Percentiles rank a stretch among this genome's conserved stretches.
Evolutionary conservation across 2,113 vertebrate genomes (phyloP).

Genomic region (Lophotis ruficrista): DNA sequence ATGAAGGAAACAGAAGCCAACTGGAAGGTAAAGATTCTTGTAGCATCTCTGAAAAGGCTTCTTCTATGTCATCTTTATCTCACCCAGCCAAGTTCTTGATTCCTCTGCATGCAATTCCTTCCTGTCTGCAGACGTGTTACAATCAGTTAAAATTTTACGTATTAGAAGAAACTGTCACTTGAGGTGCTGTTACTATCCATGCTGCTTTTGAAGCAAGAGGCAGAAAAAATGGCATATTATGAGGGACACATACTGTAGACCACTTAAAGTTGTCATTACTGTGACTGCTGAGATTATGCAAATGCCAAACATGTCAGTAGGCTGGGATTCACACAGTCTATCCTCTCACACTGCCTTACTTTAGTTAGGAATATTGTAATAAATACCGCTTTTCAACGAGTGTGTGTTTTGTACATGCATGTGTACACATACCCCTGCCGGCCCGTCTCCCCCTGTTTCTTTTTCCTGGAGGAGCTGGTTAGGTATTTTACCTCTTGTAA

Average conservation of each 20-base stretch:
- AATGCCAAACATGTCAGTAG: not conserved
- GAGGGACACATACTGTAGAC: not conserved
- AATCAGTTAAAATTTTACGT: not conserved
- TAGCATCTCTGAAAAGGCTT: not conserved
- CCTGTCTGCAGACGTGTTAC: not conserved
- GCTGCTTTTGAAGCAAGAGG: not conserved
- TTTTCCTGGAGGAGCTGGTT: not conserved
- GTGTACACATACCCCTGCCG: too few relatives aligned
- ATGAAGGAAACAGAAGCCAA: constrained; percentile 85
- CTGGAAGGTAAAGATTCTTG: constrained; percentile 84
- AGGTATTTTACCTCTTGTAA: not conserved
- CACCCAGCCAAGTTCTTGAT: not conserved
- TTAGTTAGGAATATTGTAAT: not conserved
- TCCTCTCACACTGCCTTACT: not conserved
- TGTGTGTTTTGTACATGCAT: not conserved
- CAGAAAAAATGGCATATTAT: not conserved
- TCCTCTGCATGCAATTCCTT: not conserved
- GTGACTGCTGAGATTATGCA: not conserved
- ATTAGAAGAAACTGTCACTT: not conserved
- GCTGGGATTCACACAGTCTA: not conserved
- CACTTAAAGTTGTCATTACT: not conserved
- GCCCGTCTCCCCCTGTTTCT: not conserved
- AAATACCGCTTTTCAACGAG: not conserved
- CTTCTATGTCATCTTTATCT: not conserved
- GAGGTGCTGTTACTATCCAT: not conserved